Conservation (phyloP, 2,797 vertebrate species). For the Macropodus opercularis region DNA sequence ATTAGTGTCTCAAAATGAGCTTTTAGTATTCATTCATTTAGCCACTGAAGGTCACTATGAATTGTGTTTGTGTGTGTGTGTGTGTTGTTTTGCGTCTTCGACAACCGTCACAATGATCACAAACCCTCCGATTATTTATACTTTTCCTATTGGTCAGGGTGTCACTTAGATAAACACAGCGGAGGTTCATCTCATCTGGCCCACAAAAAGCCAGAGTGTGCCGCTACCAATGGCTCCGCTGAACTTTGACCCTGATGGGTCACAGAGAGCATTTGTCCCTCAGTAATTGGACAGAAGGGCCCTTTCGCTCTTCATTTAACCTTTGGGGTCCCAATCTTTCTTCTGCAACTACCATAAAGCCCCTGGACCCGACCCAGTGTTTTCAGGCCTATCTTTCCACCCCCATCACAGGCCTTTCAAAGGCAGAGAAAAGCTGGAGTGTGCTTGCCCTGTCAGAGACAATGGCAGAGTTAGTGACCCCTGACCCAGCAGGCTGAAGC, state of each 20-base stretch:
- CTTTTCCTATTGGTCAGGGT: slow-evolving; percentile 73
- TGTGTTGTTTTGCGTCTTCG: slow-evolving; percentile 23
- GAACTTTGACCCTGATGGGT: slow-evolving; percentile 83
- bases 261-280: slow-evolving; percentile 83
- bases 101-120: too few species aligned
- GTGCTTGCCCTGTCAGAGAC: slow-evolving; percentile 84
- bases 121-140: slow-evolving; percentile 81
- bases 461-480: slow-evolving; percentile 87
- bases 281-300: slow-evolving; percentile 89
- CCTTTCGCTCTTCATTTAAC: slow-evolving; percentile 88
- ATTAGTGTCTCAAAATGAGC: too few species aligned
- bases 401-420: slow-evolving; percentile 83
- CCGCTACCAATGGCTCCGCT: slow-evolving; percentile 77
- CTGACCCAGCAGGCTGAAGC: slow-evolving; percentile 79
- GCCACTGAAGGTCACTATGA: slow-evolving; percentile 7
- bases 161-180: slow-evolving; percentile 85
- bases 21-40: slow-evolving; percentile 3
- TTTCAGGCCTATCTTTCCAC: slow-evolving; percentile 83
- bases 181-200: slow-evolving; percentile 85
- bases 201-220: slow-evolving; percentile 86
- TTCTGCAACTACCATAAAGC: slow-evolving; percentile 79
- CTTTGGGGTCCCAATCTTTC: slow-evolving; percentile 81
- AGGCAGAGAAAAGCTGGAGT: slow-evolving; percentile 86
- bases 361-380: slow-evolving; percentile 84
- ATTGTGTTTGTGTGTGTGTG: not conserved